Conservation (phyloP, 2,888 invertebrate genomes). For the Cacoxenus indagator region DNA sequence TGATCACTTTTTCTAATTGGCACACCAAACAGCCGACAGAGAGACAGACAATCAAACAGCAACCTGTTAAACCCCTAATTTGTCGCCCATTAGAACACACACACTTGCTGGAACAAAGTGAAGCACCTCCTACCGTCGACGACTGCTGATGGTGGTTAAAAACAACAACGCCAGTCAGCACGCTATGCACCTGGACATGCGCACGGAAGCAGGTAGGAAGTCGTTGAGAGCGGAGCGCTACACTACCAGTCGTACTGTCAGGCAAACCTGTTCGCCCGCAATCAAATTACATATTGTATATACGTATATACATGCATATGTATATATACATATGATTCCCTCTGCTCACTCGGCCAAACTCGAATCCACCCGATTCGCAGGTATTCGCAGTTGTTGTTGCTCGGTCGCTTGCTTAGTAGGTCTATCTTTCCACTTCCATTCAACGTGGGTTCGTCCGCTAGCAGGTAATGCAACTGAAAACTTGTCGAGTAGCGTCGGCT, state of each 20-base stretch:
- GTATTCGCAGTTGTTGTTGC: not conserved
- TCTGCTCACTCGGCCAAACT: not conserved
- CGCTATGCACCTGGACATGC: slow-evolving; percentile 48
- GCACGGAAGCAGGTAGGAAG: slow-evolving; percentile 50
- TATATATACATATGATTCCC: not conserved
- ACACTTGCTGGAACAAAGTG: not conserved
- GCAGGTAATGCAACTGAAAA: slow-evolving; percentile 1
- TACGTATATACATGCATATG: too few species aligned
- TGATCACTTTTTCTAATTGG: not conserved
- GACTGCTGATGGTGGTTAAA: slow-evolving; percentile 12
- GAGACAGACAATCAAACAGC: slow-evolving; percentile 19
- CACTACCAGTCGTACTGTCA: not conserved
- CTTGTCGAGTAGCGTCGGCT: not conserved
- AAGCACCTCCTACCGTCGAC: slow-evolving; percentile 15
- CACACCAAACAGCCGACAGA: not conserved
- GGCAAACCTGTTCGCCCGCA: slow-evolving; percentile 9
- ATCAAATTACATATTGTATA: not conserved
- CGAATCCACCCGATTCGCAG: not conserved
- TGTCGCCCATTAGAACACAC: slow-evolving; percentile 15
- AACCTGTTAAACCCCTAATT: slow-evolving; percentile 35
- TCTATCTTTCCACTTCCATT: not conserved
- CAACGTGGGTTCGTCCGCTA: not conserved
- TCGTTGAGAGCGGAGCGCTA: not conserved
- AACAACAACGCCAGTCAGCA: slow-evolving; percentile 17
- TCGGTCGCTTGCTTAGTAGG: not conserved